Percentiles rank a stretch among this genome's conserved stretches.
Conservation (phyloP, 2,888 invertebrate species). For the Spilarctia lutea region DNA sequence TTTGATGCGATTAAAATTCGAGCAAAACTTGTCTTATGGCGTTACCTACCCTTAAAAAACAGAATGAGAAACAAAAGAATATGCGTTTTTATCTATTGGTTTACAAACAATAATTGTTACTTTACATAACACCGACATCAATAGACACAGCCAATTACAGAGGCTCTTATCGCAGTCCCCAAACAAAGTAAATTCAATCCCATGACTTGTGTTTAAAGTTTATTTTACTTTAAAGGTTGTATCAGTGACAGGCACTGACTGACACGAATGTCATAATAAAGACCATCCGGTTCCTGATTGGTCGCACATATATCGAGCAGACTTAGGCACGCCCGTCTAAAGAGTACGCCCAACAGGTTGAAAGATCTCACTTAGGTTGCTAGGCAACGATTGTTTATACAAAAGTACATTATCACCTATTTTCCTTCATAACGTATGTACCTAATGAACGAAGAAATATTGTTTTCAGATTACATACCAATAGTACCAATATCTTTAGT, state of each 20-base stretch:
- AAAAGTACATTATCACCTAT: too few species aligned
- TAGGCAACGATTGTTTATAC: slow-evolving; percentile 52
- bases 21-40: neutral
- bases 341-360: slow-evolving; percentile 58
- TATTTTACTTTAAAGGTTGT: slow-evolving; percentile 27
- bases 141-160: slow-evolving; percentile 66
- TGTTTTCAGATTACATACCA: too few species aligned
- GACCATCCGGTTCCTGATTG: slow-evolving; percentile 77
- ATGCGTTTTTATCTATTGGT: neutral
- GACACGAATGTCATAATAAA: slow-evolving; percentile 80
- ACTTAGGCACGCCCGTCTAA: slow-evolving; percentile 56
- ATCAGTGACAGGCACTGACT: slow-evolving; percentile 68
- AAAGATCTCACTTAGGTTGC: slow-evolving; percentile 59
- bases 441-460: too few species aligned
- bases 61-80: neutral
- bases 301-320: slow-evolving; percentile 49
- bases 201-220: slow-evolving; percentile 33
- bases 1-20: neutral
- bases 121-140: slow-evolving; percentile 26
- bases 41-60: neutral
- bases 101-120: slow-evolving; percentile 9
- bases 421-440: too few species aligned
- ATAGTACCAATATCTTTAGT: too few species aligned
- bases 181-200: slow-evolving; percentile 38
- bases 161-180: slow-evolving; percentile 49